Percentiles rank a stretch among this genome's conserved stretches.
Conservation (phyloP, 2,797 vertebrate species). For the Sebastes hopkinsi region DNA sequence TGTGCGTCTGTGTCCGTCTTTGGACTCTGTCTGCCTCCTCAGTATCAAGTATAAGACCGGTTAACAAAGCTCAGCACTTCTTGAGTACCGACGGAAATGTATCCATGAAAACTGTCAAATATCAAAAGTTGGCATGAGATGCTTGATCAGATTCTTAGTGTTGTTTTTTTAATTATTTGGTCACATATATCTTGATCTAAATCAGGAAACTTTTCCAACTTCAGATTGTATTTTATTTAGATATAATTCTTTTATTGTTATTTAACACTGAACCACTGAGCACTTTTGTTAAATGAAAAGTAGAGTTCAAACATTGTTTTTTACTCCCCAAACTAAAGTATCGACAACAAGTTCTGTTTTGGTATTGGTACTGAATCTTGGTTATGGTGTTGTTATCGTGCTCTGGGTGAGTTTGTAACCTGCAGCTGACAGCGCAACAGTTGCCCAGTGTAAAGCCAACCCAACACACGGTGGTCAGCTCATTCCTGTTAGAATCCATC, state of each 20-base stretch:
- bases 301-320: neutral
- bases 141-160: too few relatives aligned
- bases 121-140: too few relatives aligned
- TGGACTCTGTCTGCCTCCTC: too few relatives aligned
- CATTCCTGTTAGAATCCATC: neutral
- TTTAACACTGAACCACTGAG: neutral
- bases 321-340: neutral
- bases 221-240: neutral
- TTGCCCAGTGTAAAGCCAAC: constrained; percentile 15
- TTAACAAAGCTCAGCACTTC: neutral
- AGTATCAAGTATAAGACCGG: neutral
- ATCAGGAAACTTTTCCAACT: neutral
- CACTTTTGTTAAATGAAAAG: neutral
- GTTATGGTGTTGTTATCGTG: neutral
- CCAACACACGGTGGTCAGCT: neutral
- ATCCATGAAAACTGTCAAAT: too few relatives aligned
- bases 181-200: neutral
- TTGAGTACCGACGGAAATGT: neutral
- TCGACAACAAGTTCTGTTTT: neutral
- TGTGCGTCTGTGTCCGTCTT: too few relatives aligned
- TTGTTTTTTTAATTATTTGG: neutral
- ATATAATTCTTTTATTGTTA: neutral
- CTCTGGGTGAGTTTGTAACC: neutral
- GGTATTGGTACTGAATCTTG: neutral
- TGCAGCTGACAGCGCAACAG: neutral